phyloP scores from a whole-genome alignment of 2,888 invertebrate genomes.

The Prostheceraeus crozeri region DNA sequence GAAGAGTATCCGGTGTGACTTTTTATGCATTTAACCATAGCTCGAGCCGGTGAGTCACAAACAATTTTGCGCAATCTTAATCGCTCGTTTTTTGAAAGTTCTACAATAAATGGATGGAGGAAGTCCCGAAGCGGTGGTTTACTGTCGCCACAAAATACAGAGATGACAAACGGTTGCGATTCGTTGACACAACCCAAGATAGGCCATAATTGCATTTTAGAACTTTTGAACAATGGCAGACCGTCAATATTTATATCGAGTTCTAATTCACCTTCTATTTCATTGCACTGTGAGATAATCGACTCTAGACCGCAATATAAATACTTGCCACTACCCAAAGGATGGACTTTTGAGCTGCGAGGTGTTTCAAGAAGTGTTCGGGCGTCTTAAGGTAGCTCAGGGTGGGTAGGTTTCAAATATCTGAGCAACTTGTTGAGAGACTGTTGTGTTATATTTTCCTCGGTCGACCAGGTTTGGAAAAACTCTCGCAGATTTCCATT shows the following conservation, averaged over 20 bases:
- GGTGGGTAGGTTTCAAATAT: neutral
- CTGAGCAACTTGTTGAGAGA: neutral
- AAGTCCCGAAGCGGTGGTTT: slow-evolving; percentile 40
- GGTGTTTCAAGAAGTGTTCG: slow-evolving; percentile 2
- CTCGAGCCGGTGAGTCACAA: slow-evolving; percentile 47
- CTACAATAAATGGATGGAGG: slow-evolving; percentile 38
- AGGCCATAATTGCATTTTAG: slow-evolving; percentile 23
- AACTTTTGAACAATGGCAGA: slow-evolving; percentile 18
- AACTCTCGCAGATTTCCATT: too few relatives aligned
- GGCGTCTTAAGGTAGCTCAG: slow-evolving; percentile 7
- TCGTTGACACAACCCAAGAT: neutral
- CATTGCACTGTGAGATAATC: neutral
- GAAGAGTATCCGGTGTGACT: slow-evolving; percentile 19
- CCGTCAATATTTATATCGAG: slow-evolving; percentile 25
- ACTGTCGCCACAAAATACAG: slow-evolving; percentile 39
- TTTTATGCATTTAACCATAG: slow-evolving; percentile 43
- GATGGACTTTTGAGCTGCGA: neutral
- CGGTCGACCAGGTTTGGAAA: slow-evolving; percentile 5
- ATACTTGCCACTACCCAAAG: slow-evolving; percentile 3
- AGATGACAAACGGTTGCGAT: slow-evolving; percentile 40
- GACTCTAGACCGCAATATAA: neutral
- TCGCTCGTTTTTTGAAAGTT: slow-evolving; percentile 37
- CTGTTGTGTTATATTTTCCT: slow-evolving; percentile 8
- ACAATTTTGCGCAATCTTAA: slow-evolving; percentile 41
- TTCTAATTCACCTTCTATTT: neutral